Evolutionary conservation across 2,113 vertebrate genomes (phyloP).

Genomic region (Alethe castanea): DNA sequence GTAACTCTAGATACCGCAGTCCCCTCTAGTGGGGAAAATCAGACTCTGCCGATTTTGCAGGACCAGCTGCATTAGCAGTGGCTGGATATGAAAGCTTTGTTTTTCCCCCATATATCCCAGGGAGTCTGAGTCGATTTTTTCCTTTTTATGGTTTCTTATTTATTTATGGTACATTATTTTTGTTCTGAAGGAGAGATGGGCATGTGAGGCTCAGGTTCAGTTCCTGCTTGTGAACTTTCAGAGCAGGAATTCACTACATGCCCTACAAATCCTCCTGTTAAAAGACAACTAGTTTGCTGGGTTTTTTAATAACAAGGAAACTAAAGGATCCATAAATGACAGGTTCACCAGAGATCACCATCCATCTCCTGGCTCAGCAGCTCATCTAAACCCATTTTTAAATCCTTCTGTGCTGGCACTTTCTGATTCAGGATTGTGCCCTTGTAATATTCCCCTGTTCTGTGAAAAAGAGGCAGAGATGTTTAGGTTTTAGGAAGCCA

Average conservation of each 20-base stretch:
- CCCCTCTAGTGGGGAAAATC: conserved; percentile 40
- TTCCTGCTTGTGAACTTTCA: background rate
- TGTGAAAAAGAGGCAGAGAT: background rate
- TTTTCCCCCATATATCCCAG: background rate
- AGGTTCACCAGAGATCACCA: background rate
- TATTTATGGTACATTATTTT: background rate
- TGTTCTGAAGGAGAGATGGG: background rate
- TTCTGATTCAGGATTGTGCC: background rate
- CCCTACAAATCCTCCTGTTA: background rate
- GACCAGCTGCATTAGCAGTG: background rate
- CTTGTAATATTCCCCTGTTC: background rate
- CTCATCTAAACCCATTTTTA: background rate
- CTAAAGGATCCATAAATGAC: background rate
- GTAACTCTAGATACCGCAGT: background rate
- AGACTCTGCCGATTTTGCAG: background rate
- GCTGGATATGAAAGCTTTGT: background rate
- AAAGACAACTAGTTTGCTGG: background rate
- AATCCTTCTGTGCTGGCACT: background rate
- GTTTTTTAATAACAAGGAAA: background rate
- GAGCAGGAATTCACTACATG: background rate
- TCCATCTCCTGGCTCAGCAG: background rate
- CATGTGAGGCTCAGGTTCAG: background rate
- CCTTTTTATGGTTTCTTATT: background rate
- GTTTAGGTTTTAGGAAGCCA: background rate
- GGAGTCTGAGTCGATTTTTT: background rate